These are phyloP conservation scores for Urosaurus nigricauda DNA, from an alignment of 2,797 vertebrate species.

Conservation along the genomic window DNA sequence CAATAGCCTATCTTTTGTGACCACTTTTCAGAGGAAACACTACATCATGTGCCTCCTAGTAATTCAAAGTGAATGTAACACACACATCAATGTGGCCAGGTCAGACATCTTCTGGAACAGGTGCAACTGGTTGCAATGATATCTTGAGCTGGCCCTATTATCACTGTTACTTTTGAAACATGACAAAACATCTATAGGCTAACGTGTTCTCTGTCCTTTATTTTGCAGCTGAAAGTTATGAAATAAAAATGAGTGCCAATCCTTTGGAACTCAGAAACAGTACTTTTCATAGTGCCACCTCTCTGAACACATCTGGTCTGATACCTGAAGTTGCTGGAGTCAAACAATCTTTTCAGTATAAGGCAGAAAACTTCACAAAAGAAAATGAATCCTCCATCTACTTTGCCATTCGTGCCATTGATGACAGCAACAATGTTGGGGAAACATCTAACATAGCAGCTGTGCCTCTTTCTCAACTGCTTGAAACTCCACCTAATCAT, in stretches of 20 bases:
- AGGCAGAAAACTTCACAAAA: constrained; percentile 52
- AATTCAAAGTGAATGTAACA: no score
- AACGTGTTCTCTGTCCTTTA: not conserved
- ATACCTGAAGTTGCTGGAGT: constrained; percentile 68
- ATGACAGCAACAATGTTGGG: constrained; percentile 56
- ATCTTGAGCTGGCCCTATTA: no score
- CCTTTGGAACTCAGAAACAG: constrained; percentile 56
- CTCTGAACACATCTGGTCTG: constrained; percentile 67
- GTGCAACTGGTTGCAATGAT: no score
- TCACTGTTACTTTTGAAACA: no score
- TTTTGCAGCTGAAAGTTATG: constrained; percentile 74
- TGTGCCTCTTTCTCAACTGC: constrained; percentile 52
- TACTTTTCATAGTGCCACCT: constrained; percentile 62
- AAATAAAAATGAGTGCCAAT: constrained; percentile 74
- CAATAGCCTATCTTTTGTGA: no score
- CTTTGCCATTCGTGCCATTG: constrained; percentile 71
- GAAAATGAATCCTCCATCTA: constrained; percentile 74
- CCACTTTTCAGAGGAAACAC: no score
- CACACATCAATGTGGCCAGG: no score
- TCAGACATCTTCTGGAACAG: no score
- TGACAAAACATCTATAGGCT: not conserved
- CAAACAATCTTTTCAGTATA: constrained; percentile 71
- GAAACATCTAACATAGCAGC: constrained; percentile 77
- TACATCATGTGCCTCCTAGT: no score
- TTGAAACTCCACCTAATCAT: not conserved